Conservation (phyloP, 2,113 vertebrate genomes). For the Oceanodroma tethys region DNA sequence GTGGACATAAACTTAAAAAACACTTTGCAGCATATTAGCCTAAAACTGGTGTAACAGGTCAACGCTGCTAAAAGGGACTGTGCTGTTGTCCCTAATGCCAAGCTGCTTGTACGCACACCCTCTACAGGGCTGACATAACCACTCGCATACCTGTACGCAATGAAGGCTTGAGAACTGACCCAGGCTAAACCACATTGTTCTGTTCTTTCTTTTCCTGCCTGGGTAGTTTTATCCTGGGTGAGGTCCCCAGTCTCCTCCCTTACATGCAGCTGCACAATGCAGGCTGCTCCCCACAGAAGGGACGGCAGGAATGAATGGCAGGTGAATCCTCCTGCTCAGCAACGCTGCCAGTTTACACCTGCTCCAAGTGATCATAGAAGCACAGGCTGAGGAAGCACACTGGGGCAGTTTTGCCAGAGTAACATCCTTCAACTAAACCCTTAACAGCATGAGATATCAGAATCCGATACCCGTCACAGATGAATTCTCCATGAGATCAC, state of each 20-base stretch:
- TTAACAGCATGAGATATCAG: neutral
- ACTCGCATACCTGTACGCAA: accelerated
- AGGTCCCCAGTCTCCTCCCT: neutral
- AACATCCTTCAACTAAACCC: neutral
- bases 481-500: neutral
- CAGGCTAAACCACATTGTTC: neutral
- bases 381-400: neutral
- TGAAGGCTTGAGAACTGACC: neutral
- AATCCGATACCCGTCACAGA: neutral
- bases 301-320: neutral
- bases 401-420: neutral
- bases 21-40: neutral
- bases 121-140: neutral
- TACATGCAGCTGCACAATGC: neutral
- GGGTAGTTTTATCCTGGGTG: neutral
- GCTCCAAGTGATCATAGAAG: neutral
- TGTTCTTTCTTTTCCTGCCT: neutral
- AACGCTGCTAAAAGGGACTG: neutral
- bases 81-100: accelerated
- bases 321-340: neutral
- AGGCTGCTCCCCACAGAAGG: neutral
- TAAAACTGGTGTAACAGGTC: neutral
- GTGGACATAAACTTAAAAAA: neutral
- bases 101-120: neutral
- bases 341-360: neutral